Conservation (phyloP, 2,797 vertebrate species). For the Poeciliopsis paucimaculata region DNA sequence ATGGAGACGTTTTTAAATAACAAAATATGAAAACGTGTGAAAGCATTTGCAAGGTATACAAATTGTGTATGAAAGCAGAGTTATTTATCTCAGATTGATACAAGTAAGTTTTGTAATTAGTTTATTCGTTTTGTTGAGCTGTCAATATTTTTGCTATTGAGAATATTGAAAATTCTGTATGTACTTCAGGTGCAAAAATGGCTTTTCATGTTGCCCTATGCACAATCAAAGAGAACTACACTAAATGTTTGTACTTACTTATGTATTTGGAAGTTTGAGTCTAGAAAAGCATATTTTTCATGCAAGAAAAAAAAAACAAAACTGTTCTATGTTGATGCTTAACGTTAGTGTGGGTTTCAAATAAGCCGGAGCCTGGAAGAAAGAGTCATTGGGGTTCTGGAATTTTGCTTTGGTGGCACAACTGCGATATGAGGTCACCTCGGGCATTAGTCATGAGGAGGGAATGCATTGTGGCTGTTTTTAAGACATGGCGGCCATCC, state of each 20-base stretch:
- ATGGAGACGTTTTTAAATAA: background rate
- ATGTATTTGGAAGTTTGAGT: background rate
- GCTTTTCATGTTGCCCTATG: background rate
- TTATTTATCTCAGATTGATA: background rate
- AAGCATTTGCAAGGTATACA: background rate
- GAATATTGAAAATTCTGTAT: background rate
- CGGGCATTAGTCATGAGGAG: constrained; percentile 81
- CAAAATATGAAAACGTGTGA: background rate
- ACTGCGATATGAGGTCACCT: constrained; percentile 82
- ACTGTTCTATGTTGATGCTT: background rate
- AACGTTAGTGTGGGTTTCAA: constrained; percentile 43
- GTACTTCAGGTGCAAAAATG: background rate
- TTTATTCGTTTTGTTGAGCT: background rate
- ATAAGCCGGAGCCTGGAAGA: constrained; percentile 77
- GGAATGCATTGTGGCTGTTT: constrained; percentile 85
- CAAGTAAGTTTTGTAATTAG: background rate
- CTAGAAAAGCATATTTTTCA: background rate
- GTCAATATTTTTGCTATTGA: background rate
- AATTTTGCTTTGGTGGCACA: constrained; percentile 85
- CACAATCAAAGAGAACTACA: background rate
- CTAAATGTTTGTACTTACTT: background rate
- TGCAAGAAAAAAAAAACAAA: background rate
- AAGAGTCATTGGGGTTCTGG: constrained; percentile 75
- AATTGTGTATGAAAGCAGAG: background rate
- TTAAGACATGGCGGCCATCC: constrained; percentile 82